Percentiles rank a stretch among this genome's conserved stretches.
These are phyloP conservation scores for Catajapyx aquilonaris DNA, from an alignment of 1,140 invertebrate genomes.

Conservation along the genomic window DNA sequence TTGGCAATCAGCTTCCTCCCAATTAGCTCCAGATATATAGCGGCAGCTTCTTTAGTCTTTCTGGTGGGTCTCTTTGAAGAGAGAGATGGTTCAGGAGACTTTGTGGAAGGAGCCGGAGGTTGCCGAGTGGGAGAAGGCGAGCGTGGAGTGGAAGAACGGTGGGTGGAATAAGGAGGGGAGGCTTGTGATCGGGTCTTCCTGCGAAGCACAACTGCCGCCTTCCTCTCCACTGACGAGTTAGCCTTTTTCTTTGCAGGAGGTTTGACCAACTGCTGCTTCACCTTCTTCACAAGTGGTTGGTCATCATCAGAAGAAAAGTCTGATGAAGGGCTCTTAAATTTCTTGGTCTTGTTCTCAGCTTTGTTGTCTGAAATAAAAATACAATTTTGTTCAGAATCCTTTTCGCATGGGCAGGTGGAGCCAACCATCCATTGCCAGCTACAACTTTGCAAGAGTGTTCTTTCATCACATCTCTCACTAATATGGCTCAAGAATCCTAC, in stretches of 20 bases:
- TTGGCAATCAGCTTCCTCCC: slow-evolving; percentile 37
- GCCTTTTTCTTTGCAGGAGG: slow-evolving; percentile 16
- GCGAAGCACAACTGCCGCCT: background rate
- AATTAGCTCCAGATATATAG: slow-evolving; percentile 50
- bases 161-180: background rate
- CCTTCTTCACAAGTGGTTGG: slow-evolving; percentile 16
- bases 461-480: no score
- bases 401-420: no score
- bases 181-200: slow-evolving; percentile 8
- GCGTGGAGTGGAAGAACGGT: slow-evolving; percentile 6
- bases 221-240: no score
- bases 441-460: no score
- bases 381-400: background rate
- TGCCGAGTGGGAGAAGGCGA: slow-evolving; percentile 6
- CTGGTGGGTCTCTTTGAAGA: slow-evolving; percentile 28
- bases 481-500: no score
- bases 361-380: background rate
- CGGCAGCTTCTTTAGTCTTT: slow-evolving; percentile 51
- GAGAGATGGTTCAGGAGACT: background rate
- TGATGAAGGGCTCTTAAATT: slow-evolving; percentile 12
- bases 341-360: background rate
- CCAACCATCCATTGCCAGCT: no score
- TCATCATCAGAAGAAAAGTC: slow-evolving; percentile 22
- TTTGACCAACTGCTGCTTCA: slow-evolving; percentile 10
- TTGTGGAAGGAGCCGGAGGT: no score